Evolutionary conservation across 2,888 invertebrate species (phyloP), one percentile per base, ranked within the genome.

Genomic region (Nymphalis urticae): DNA sequence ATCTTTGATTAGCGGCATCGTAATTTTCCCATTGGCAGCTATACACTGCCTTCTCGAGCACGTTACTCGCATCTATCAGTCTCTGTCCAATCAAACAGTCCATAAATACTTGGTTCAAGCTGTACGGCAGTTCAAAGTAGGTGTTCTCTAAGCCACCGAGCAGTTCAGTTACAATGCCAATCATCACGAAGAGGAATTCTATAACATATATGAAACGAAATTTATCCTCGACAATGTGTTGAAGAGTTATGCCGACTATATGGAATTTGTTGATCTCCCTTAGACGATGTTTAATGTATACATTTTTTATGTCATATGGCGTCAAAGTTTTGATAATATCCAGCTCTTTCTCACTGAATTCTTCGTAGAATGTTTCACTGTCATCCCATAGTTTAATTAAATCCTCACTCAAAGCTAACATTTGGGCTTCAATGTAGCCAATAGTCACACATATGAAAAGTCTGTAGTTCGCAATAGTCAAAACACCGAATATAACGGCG

Each of bases 11-110:
- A 1, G 65, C 24, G 1, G 70, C 78, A 59, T 85, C 80, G 32
- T 88, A 88, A 19, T 84, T 83, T 75, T 89, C 89, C 89, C 89
- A 90, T 47, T 85, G 80, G 51, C 85, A 86, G 48, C 76, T 76
- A 48, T 88, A 89, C 0, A 89, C 81, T 0, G 88, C 83, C 0
- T 69, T 67, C 59, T 85, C 84, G 27, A 89, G 87, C 0, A 66
- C 60, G 0, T 73, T 21, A 65, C 81, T 82, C 0, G 88, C 86
- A 19, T 88, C 85, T 62, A 85, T 82, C 0, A 89, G 72, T 3
- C 80, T 78, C 70, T 89, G 89, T 0, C 89, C 89, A 2, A 79
- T 79, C 1, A 81, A 78, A 71, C 88, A 88, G 69, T 87, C 87
- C 76, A 86, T 82, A 0, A 79, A 81, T 2, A 89, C 76, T 64